These are phyloP conservation scores for Hoplias malabaricus DNA, from an alignment of 2,113 vertebrate genomes.

Conservation along the genomic window DNA sequence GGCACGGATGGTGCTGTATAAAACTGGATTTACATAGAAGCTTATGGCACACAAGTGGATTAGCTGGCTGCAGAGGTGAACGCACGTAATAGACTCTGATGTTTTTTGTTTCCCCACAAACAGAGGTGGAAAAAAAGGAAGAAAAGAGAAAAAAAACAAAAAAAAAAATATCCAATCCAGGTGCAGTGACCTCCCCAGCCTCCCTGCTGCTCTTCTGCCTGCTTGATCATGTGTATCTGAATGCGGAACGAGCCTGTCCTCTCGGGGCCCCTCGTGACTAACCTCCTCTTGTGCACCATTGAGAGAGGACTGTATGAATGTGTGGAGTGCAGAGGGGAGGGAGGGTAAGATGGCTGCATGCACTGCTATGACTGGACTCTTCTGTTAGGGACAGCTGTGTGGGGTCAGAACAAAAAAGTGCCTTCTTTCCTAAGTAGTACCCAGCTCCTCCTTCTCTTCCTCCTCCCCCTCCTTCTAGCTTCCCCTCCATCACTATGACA, in stretches of 20 bases:
- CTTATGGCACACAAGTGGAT: constrained; percentile 71
- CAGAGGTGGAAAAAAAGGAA: background rate
- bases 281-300: constrained; percentile 53
- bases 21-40: constrained; percentile 71
- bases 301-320: constrained; percentile 34
- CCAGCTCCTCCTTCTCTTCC: background rate
- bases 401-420: constrained; percentile 68
- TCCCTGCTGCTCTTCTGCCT: constrained; percentile 1
- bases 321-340: constrained; percentile 38
- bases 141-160: background rate
- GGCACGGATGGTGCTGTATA: constrained; percentile 47
- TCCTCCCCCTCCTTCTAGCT: background rate
- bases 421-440: constrained; percentile 62
- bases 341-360: constrained; percentile 53
- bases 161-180: constrained; percentile 43
- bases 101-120: constrained; percentile 40
- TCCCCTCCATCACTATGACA: no score
- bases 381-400: constrained; percentile 71
- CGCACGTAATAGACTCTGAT: constrained; percentile 44
- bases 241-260: constrained; percentile 36
- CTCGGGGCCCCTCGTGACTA: constrained; percentile 49
- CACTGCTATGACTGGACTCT: constrained; percentile 58
- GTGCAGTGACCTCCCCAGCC: constrained; percentile 54
- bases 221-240: constrained; percentile 45
- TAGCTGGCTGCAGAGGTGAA: constrained; percentile 55